Base-by-base conservation (phyloP, 2,113 vertebrate species). In the Sylvietta virens region DNA sequence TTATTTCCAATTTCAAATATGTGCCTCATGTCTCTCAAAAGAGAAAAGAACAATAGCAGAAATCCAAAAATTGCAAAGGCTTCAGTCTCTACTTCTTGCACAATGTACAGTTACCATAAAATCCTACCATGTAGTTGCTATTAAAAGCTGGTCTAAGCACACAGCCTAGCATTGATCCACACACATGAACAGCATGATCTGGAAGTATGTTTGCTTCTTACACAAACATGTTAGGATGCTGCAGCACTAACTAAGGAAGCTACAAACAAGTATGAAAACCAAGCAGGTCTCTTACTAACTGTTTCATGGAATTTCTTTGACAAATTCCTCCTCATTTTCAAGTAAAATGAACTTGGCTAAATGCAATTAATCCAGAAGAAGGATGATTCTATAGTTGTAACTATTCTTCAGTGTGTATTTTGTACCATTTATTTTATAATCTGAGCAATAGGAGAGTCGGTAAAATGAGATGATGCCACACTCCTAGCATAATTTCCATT, bases 141-240 rank as follows among this genome's bases (percentile, higher is more conserved):
- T 37, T 44, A 66, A 61, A 47, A 78, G 44, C 27, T 82, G n/a
- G 17, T 66, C 27, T 67, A 47, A 54, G 47, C 24, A 44, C 11
- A 56, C 33, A 72, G 39, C 3, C 11, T 37, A 5, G 4, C 30
- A 16, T 0, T 31, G 24, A 15, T 56, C 28, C 2, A 4, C 37
- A 51, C 0, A 0, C 23, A 40, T 5, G 5, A 82, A 30, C 13
- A 66, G 33, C 45, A 48, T 0, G 6, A 70, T 16, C 26, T 70
- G 18, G 27, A 72, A 76, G 19, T 15, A 23, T 1, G 4, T 40
- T 64, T 72, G 17, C 28, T 31, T 69, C 31, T 37, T 11, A 56
- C 1, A 13, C 0, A 2, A 27, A 40, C 10, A 10, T 3, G 1
- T 50, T 35, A 78, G 30, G n/a, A 39, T 18, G 12, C 35, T 51